Base-by-base conservation (phyloP, 2,113 vertebrate genomes). In the Puntigrus tetrazona region DNA sequence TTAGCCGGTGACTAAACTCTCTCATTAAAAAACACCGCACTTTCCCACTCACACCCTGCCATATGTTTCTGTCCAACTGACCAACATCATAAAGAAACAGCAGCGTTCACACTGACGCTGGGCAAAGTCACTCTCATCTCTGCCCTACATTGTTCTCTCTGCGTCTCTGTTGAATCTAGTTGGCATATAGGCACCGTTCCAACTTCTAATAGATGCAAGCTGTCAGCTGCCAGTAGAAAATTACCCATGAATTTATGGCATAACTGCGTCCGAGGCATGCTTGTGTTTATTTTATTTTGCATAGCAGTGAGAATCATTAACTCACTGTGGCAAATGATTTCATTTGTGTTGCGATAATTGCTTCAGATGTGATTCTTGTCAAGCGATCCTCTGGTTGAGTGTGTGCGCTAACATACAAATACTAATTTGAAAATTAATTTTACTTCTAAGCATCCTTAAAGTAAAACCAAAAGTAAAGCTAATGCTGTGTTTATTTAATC, bases 261-360 rank as follows among this genome's bases (percentile, higher is more conserved):
- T 83, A 92, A 89, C 87, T 89, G 88, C 84, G 83, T 89, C 86
- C 69, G 87, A 83, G 86, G 91, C 91, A 89, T 91, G 87, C 90
- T 88, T 87, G 84, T 47, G 85, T 84, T 91, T 91, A 86, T 92
- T 93, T 92, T 90, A 90, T 93, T 93, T 93, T 87, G 91, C 84
- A 87, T 84, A 83, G 81, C 69, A n/a, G n/a, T 61, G 81, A 13
- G 13, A 41, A 73, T 74, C 70, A 75, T 75, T 75, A 74, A 63
- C 82, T 63, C 5, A 13, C 25, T 47, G 1, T 75, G 82, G 16
- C 52, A 73, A 22, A 31, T 63, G 59, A 34, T 61, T 27, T 27
- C n/a, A 55, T 73, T 16, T 16, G 43, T 74, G 47, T 31, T 27
- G 18, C 47, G 25, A 14, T 67, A 81, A 67, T 81, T 47, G 41